Base-by-base conservation (phyloP, 1,140 invertebrate species). In the Drosophila obscura region DNA sequence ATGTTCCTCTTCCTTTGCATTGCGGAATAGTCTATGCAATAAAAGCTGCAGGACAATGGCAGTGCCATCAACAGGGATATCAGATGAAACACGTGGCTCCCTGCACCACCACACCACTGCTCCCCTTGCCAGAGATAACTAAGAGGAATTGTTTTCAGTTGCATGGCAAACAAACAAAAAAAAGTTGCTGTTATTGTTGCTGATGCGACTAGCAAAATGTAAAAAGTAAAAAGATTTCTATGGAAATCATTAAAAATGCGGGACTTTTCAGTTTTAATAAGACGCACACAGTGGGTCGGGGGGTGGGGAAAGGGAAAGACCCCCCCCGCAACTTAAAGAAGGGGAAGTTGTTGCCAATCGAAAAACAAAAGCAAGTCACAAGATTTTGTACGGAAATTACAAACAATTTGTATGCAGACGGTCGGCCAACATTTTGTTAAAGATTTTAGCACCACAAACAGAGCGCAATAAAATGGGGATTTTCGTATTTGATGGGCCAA, bases 341-440 rank as follows among this genome's bases (percentile, higher is more conserved):
- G 82, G 26, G 7, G 82, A 81, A 77, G 64, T 77, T 81, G 53
- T 77, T 60, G 58, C 43, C 73, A 74, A 85, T 61, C 51, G 77
- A 64, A n/a, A 73, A 39, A 77, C 46, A 46, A 52, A 64, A 53
- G 26, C 55, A 81, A 73, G 53, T 49, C 56, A 51, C 58, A 63
- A 49, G 24, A 46, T 3, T 62, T 3, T 58, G 39, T 41, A 48
- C 15, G 35, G 46, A 53, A 46, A 64, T 56, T 43, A 61, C 5
- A 61, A 31, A 22, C 49, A 24, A 74, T 77, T 84, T 85, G 69
- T 87, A 81, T 87, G 60, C 82, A 41, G 35, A 44, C 41, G 5
- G 41, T 19, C 7, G 9, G 22, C 35, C 35, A 3, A 26, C 15
- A n/a, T 22, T 64, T 57, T 28, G 56, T 1, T 41, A 24, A 46